Evolutionary conservation across 2,797 vertebrate genomes (phyloP).

Genomic region (Anolis apletophallus): DNA sequence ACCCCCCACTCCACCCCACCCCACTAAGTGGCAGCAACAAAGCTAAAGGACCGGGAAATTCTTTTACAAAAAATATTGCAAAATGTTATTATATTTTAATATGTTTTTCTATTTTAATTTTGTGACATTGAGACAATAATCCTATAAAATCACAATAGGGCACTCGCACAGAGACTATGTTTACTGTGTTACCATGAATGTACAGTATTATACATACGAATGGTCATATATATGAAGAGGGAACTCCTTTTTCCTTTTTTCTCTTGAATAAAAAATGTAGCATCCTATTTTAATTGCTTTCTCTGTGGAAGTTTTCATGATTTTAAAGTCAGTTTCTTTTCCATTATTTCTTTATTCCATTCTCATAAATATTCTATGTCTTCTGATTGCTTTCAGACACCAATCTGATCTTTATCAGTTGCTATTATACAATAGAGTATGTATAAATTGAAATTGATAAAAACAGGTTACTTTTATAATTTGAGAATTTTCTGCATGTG

Average conservation of each 20-base stretch:
- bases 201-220: neutral
- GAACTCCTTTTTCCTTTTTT: neutral
- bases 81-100: too few species aligned
- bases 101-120: too few species aligned
- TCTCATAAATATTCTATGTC: constrained; percentile 19
- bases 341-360: neutral
- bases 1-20: too few species aligned
- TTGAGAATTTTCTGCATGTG: too few species aligned
- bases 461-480: too few species aligned
- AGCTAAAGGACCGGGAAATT: too few species aligned
- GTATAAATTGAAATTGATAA: neutral
- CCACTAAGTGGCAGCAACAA: too few species aligned
- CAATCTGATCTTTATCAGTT: constrained; percentile 3
- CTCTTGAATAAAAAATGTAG: neutral
- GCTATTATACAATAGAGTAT: neutral
- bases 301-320: constrained; percentile 3
- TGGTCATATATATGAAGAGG: neutral
- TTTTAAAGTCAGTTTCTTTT: constrained; percentile 18
- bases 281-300: neutral
- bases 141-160: neutral
- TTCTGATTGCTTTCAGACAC: constrained; percentile 2
- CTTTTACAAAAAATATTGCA: too few species aligned
- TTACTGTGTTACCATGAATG: neutral
- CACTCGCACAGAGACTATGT: neutral
- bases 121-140: neutral